These are phyloP conservation scores for Empis stercorea DNA, from an alignment of 2,888 invertebrate species.

Conservation along the genomic window DNA sequence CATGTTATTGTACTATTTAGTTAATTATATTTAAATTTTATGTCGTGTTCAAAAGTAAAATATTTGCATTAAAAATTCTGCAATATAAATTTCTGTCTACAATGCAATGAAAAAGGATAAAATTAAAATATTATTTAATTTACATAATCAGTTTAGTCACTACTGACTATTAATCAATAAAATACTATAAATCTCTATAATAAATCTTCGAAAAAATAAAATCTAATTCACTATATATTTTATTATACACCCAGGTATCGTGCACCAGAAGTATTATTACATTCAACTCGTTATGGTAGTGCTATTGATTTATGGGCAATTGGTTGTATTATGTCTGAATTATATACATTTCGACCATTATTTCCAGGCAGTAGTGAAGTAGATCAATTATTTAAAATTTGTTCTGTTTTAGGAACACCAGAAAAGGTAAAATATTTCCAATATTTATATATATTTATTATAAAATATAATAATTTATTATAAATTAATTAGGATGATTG, in stretches of 20 bases:
- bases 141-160: too few relatives aligned
- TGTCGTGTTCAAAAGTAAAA: too few relatives aligned
- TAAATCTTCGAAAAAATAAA: too few relatives aligned
- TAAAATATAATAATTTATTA: background rate
- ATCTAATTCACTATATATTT: too few relatives aligned
- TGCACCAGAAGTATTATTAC: slow-evolving; percentile 86
- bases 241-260: slow-evolving; percentile 52
- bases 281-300: slow-evolving; percentile 90
- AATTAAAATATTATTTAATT: too few relatives aligned
- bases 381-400: slow-evolving; percentile 91
- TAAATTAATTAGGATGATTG: slow-evolving; percentile 55
- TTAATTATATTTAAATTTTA: too few relatives aligned
- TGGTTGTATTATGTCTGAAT: slow-evolving; percentile 94
- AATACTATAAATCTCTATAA: too few relatives aligned
- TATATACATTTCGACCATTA: slow-evolving; percentile 87
- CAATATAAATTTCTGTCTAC: too few relatives aligned
- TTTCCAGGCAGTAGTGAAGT: slow-evolving; percentile 96
- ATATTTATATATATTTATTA: background rate
- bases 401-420: slow-evolving; percentile 85
- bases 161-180: too few relatives aligned
- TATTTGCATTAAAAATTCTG: too few relatives aligned
- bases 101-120: too few relatives aligned
- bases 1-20: too few relatives aligned
- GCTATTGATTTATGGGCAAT: slow-evolving; percentile 98
- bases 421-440: slow-evolving; percentile 46